Evolutionary conservation across 92 coral and sea anemone genomes (phyloP), one percentile per base, ranked within the genome.

Genomic region (Paramuricea clavata): DNA sequence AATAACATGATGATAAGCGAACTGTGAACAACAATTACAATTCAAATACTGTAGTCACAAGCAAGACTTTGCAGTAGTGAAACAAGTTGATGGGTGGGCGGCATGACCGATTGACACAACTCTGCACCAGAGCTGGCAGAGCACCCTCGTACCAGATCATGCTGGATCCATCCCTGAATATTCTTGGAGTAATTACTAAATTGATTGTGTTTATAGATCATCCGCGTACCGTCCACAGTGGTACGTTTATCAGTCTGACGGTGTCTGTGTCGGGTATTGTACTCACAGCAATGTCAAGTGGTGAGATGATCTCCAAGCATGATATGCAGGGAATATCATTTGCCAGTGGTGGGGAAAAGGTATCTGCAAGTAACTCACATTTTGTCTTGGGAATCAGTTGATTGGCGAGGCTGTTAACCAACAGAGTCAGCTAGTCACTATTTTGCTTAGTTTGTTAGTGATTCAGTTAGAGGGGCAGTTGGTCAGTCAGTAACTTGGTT

Each of bases 261-360:
- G 88, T 96, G 42, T 90, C 97, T 21, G 95, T 97, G 49, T 75
- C 91, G 65, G 99, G 99, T 21, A 96, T 96, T 77, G 92, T 86
- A 71, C 69, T 96, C 60, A 81, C 89, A 21, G 92, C 93, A 26
- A 96, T 96, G 69, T 94, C 95, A 34, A 91, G 83, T 50, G 98
- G 99, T 6, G 92, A 74, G 76, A 85, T 93, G 83, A 88, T 96
- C 56, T 78, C 89, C 19, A 91, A 87, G 47, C 99, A 96, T 81
- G 99, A 96, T 85, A 96, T 96, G 99, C 99, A 96, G 77, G 99
- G 99, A 69, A 96, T 96, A 71, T 96, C 99, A 0, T 96, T 96
- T 86, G 99, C 99, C 52, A 96, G 99, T 90, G 99, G 99, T 27
- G 99, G 99, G 49, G 99, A 96, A 78, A 96, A 94, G 92, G 98